phyloP scores from a whole-genome alignment of 1,140 invertebrate genomes.

The Solen grandis region DNA sequence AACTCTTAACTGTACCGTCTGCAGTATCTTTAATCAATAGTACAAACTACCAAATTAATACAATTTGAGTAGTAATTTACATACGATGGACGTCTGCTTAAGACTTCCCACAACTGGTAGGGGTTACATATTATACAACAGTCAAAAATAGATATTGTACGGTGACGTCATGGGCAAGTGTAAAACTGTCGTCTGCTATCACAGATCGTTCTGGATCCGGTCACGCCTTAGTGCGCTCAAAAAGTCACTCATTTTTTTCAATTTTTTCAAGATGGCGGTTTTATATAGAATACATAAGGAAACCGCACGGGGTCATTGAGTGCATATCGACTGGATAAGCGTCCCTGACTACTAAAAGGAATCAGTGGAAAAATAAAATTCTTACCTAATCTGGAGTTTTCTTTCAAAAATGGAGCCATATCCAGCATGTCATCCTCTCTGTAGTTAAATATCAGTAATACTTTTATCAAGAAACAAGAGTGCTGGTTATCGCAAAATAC shows the following conservation, averaged over 20 bases:
- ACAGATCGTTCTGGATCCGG: not conserved
- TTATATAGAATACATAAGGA: not conserved
- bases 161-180: no score
- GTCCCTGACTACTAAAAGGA: not conserved
- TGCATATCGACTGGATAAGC: not conserved
- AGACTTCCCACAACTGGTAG: not conserved
- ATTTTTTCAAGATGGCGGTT: not conserved
- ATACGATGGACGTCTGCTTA: not conserved
- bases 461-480: no score
- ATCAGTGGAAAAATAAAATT: no score
- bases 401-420: constrained; percentile 96
- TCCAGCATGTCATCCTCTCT: constrained; percentile 98
- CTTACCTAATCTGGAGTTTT: constrained; percentile 95
- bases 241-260: not conserved
- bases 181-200: not conserved
- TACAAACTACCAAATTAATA: not conserved
- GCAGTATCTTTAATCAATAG: not conserved
- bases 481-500: no score
- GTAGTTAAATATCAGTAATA: no score
- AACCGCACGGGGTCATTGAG: not conserved
- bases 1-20: not conserved
- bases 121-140: not conserved
- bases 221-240: not conserved
- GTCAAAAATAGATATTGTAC: no score
- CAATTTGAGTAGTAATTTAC: not conserved